Percentiles rank a stretch among this genome's conserved stretches.
Evolutionary conservation across 2,113 vertebrate genomes (phyloP).

Genomic region (Loxodonta africana): DNA sequence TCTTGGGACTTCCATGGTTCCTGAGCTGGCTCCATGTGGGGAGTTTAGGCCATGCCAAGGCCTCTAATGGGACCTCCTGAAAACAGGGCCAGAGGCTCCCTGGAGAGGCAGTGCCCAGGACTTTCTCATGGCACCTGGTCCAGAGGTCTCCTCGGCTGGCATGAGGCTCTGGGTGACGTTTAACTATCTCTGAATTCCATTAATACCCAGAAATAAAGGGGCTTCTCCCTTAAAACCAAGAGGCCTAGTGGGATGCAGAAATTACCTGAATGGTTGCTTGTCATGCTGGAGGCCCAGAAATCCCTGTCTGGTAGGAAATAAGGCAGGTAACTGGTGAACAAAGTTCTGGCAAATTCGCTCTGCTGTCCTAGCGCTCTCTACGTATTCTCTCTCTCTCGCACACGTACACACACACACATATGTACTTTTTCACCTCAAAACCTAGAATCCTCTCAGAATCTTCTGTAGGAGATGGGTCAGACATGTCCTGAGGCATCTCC

Average conservation of each 20-base stretch:
- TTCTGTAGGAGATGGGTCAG: neutral
- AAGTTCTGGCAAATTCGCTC: neutral
- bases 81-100: accelerated
- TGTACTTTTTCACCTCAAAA: neutral
- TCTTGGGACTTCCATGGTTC: neutral
- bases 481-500: accelerated
- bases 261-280: neutral
- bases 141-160: neutral
- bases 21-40: neutral
- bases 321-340: neutral
- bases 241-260: neutral
- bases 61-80: neutral
- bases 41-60: accelerated
- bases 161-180: neutral
- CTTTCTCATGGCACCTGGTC: neutral
- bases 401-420: neutral
- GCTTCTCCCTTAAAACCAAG: neutral
- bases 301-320: neutral
- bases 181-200: neutral
- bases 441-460: neutral
- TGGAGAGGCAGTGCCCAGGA: too few species aligned
- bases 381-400: neutral
- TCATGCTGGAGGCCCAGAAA: neutral
- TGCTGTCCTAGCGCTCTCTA: neutral
- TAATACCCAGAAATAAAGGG: neutral